phyloP scores from a whole-genome alignment of 2,797 vertebrate genomes.

The Percopsis omiscomaycus region DNA sequence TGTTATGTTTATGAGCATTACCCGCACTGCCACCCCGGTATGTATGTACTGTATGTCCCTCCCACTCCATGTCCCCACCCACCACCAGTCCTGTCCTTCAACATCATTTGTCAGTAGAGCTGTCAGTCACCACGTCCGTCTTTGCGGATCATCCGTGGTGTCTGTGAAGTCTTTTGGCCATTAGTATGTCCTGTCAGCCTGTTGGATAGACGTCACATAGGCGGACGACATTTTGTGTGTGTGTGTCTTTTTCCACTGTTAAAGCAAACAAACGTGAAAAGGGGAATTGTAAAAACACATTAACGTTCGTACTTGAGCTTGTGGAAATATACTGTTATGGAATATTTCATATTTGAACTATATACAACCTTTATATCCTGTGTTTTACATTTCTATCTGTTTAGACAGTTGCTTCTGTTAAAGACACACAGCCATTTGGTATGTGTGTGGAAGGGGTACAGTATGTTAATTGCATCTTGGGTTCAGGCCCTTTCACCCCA shows the following conservation, averaged over 20 bases:
- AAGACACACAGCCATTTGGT: no score
- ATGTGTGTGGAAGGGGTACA: no score
- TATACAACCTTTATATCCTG: no score
- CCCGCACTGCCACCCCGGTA: constrained; percentile 92
- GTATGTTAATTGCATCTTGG: no score
- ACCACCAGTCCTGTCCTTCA: constrained; percentile 31
- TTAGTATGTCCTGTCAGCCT: constrained; percentile 20
- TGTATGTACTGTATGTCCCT: constrained; percentile 80
- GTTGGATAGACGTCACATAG: constrained; percentile 4
- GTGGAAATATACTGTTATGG: no score
- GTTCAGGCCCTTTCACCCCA: no score
- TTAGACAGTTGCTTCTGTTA: no score
- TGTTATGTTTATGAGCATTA: constrained; percentile 99
- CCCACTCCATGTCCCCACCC: constrained; percentile 39
- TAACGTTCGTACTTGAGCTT: no score
- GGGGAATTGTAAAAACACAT: no score
- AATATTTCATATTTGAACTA: no score
- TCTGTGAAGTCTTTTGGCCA: neutral
- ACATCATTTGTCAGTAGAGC: constrained; percentile 29
- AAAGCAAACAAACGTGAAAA: no score
- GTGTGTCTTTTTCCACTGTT: constrained; percentile 9
- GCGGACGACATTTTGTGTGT: constrained; percentile 22
- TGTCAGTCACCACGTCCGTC: constrained; percentile 32
- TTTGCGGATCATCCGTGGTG: neutral
- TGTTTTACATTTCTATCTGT: no score